Evolutionary conservation across 1,140 invertebrate genomes (phyloP), one percentile per base, ranked within the genome.

Genomic region (Cryptotermes secundus): DNA sequence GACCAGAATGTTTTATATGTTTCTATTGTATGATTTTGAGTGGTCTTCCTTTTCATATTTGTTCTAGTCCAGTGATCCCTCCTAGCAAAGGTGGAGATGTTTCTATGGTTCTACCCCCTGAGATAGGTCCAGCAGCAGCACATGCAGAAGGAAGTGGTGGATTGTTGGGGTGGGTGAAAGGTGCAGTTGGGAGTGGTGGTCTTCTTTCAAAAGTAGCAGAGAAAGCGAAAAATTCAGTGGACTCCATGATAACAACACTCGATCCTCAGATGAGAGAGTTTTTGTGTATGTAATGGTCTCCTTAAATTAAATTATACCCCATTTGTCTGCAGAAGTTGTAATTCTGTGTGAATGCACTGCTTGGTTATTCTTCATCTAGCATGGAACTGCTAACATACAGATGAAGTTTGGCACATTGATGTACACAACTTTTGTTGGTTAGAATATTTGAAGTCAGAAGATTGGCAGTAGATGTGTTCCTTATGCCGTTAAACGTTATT

Each of bases 261-360:
- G 96, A 97, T 90, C 96, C 96, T 34, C 96, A 97, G 89, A 97
- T 97, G 96, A 95, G 94, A 88, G 95, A 97, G 90, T 95, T 96
- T 89, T 93, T 97, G n/a, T n/a, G n/a, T n/a, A 86, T 93, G 96
- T 97, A 92, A 93, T 93, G 91, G 65, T 45, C 34, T 45, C 19
- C 19, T 38, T 38, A 38, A 24, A 14, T 36, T n/a, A n/a, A n/a
- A n/a, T n/a, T n/a, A n/a, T n/a, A n/a, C n/a, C 6, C 34, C 31
- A 34, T 31, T 82, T 82, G 26, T 31, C n/a, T n/a, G n/a, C n/a
- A n/a, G n/a, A n/a, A n/a, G n/a, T n/a, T n/a, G 81, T 65, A 24
- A 2, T 22, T n/a, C 3, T 14, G 10, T 53, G 34, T 83, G 22
- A 83, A 34, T n/a, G 35, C 10, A 7, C 9, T 83, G 22, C 31